phyloP scores from a whole-genome alignment of 2,888 invertebrate species.

The Xiphydria camelus region DNA sequence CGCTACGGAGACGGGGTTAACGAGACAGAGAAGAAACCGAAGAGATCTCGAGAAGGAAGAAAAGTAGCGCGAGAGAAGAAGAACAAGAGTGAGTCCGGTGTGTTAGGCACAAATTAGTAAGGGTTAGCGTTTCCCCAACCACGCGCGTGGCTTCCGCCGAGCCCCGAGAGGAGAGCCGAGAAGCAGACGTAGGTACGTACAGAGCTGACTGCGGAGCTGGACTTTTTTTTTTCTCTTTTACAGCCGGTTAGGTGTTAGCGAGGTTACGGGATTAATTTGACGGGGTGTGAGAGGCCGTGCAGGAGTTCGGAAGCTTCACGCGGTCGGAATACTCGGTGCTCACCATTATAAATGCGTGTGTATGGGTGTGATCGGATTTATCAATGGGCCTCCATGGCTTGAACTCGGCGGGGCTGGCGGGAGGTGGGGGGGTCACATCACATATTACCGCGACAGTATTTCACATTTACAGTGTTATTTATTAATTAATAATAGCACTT shows the following conservation, averaged over 20 bases:
- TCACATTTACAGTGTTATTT: slow-evolving; percentile 33
- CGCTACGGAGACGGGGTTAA: no score
- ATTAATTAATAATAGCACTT: slow-evolving; percentile 48
- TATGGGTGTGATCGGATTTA: slow-evolving; percentile 42
- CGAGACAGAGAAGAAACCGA: neutral
- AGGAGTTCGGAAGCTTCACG: slow-evolving; percentile 35
- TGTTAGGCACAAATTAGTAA: slow-evolving; percentile 51
- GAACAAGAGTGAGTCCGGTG: no score
- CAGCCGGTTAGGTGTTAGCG: slow-evolving; percentile 37
- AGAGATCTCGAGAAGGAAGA: neutral
- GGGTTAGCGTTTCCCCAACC: slow-evolving; percentile 52
- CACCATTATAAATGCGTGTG: slow-evolving; percentile 49
- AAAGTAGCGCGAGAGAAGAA: neutral
- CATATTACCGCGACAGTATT: slow-evolving; percentile 18
- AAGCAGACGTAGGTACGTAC: no score
- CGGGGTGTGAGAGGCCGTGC: slow-evolving; percentile 26
- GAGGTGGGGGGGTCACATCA: slow-evolving; percentile 17
- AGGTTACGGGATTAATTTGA: slow-evolving; percentile 38
- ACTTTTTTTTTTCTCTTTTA: slow-evolving; percentile 7
- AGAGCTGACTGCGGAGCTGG: no score
- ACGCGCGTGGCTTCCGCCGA: slow-evolving; percentile 58
- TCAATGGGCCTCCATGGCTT: slow-evolving; percentile 55
- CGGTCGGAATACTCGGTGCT: slow-evolving; percentile 55
- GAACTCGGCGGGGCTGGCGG: slow-evolving; percentile 59
- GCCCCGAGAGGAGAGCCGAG: slow-evolving; percentile 58